phyloP scores from a whole-genome alignment of 2,113 vertebrate genomes.

The Mirounga angustirostris region DNA sequence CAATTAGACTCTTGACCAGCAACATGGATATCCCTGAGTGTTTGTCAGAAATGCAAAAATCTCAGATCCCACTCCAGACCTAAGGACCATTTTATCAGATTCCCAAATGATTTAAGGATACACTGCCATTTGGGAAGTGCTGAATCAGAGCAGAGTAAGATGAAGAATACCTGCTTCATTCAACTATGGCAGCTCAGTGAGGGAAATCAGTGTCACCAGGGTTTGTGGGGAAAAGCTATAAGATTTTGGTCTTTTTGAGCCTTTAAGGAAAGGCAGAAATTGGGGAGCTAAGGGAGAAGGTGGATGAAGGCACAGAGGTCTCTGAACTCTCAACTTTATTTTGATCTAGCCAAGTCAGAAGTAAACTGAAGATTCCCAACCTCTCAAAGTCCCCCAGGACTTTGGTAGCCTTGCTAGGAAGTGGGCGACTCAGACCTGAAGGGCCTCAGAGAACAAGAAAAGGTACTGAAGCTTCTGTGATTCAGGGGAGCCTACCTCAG shows the following conservation, averaged over 20 bases:
- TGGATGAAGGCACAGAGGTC: not conserved
- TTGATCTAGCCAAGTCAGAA: not conserved
- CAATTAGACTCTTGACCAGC: not conserved
- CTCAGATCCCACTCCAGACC: not conserved
- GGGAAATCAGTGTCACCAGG: not conserved
- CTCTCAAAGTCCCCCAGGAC: not conserved
- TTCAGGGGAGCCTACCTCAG: not conserved
- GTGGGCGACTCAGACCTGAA: not conserved
- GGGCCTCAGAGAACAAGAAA: not conserved
- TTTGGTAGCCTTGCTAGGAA: not conserved
- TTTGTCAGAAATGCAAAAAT: not conserved
- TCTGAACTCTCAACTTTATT: not conserved
- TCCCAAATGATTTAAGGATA: not conserved
- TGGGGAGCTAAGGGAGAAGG: not conserved
- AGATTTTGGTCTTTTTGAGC: not conserved
- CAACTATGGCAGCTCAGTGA: not conserved
- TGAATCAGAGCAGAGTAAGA: not conserved
- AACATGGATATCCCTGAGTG: not conserved
- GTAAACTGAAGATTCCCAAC: not conserved
- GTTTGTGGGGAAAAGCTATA: rapidly evolving
- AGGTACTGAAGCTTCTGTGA: not conserved
- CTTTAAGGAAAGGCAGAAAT: not conserved
- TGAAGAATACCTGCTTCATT: not conserved
- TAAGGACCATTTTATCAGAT: not conserved
- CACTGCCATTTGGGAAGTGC: not conserved